A percentile compares a stretch with the other conserved stretches of the same genome.
Conservation (phyloP, 2,888 invertebrate genomes). For the Phengaris arion region DNA sequence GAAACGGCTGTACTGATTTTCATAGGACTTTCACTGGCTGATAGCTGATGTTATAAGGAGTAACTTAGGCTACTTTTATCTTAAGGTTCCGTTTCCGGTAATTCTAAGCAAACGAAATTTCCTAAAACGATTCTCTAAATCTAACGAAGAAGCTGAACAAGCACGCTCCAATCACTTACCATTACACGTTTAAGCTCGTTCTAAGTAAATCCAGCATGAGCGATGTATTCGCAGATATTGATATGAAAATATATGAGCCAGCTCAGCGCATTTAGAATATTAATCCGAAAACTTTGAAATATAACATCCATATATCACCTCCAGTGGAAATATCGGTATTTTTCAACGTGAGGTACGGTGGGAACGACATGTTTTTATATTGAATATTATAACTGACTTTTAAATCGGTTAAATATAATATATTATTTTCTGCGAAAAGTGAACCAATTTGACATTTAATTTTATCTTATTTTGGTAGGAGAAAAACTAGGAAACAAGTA, state of each 20-base stretch:
- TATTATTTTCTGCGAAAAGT: too few relatives aligned
- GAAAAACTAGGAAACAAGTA: too few relatives aligned
- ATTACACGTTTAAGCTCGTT: neutral
- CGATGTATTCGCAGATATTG: slow-evolving; percentile 8
- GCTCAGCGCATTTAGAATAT: slow-evolving; percentile 28
- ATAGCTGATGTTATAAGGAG: too few relatives aligned
- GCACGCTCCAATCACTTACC: slow-evolving; percentile 7
- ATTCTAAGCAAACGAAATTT: neutral
- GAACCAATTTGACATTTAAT: too few relatives aligned
- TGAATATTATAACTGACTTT: slow-evolving; percentile 14
- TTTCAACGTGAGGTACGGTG: slow-evolving; percentile 36
- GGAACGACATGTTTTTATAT: slow-evolving; percentile 36
- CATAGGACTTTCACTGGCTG: too few relatives aligned
- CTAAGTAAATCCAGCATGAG: neutral
- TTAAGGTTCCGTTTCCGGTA: too few relatives aligned
- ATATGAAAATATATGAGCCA: slow-evolving; percentile 27
- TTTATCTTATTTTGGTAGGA: too few relatives aligned
- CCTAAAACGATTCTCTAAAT: neutral
- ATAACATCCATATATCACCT: slow-evolving; percentile 44
- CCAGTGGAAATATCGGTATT: slow-evolving; percentile 42
- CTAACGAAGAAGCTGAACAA: neutral
- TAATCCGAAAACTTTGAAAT: slow-evolving; percentile 43
- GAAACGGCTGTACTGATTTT: too few relatives aligned
- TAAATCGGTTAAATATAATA: neutral
- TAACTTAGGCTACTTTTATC: too few relatives aligned